These are phyloP conservation scores for Crypturellus undulatus DNA, from an alignment of 2,113 vertebrate genomes.

Conservation along the genomic window DNA sequence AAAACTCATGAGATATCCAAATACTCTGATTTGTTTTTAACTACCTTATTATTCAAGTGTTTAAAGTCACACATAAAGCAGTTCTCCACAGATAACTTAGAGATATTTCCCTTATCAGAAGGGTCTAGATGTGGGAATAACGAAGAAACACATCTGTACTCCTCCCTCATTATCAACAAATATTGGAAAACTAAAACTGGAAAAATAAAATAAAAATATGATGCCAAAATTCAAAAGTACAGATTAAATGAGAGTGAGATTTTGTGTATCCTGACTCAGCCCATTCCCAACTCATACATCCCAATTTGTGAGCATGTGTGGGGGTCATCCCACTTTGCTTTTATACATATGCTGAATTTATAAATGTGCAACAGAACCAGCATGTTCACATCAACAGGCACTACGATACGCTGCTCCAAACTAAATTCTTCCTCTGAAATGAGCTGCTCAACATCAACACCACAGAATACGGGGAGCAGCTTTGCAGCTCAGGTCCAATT, in stretches of 20 bases:
- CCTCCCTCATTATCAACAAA: neutral
- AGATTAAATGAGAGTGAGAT: neutral
- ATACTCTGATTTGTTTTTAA: neutral
- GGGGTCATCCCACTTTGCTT: neutral
- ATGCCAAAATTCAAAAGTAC: neutral
- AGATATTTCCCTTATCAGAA: neutral
- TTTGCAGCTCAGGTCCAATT: neutral
- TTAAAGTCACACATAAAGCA: neutral
- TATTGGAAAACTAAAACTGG: neutral
- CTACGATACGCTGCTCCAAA: neutral
- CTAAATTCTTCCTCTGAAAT: neutral
- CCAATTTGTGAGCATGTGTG: rapidly evolving
- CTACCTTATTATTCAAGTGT: neutral
- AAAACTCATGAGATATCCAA: neutral
- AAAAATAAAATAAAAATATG: too few relatives aligned
- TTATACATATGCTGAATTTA: neutral
- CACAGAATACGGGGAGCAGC: neutral
- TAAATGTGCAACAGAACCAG: neutral
- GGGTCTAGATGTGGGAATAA: neutral
- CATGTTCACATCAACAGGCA: rapidly evolving
- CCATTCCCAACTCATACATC: neutral
- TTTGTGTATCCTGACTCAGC: neutral
- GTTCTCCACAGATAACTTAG: neutral
- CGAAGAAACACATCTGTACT: neutral
- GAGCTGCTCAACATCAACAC: neutral